Conservation (phyloP, 2,888 invertebrate genomes). For the Drosophila ustulata region DNA sequence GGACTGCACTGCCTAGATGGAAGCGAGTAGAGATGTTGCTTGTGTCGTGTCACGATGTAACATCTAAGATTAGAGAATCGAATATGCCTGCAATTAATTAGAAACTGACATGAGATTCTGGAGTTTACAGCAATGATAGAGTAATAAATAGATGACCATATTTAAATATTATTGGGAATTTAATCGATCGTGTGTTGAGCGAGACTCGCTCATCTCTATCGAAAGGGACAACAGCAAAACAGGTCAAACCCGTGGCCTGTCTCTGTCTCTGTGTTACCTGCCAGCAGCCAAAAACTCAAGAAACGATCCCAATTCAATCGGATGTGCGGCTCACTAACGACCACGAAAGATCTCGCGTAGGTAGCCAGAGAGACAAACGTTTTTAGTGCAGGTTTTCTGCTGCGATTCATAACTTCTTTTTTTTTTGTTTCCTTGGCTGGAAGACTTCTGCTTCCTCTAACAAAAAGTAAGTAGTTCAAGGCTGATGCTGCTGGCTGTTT, state of each 20-base stretch:
- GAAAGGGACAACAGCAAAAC: slow-evolving; percentile 41
- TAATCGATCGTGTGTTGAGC: neutral
- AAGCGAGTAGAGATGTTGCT: slow-evolving; percentile 21
- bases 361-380: slow-evolving; percentile 38
- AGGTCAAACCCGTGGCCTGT: slow-evolving; percentile 40
- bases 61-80: slow-evolving; percentile 5
- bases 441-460: slow-evolving; percentile 10
- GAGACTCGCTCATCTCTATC: slow-evolving; percentile 32
- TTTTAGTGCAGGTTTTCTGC: slow-evolving; percentile 28
- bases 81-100: slow-evolving; percentile 8
- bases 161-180: slow-evolving; percentile 6
- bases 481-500: slow-evolving; percentile 35
- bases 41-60: slow-evolving; percentile 27
- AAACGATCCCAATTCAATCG: slow-evolving; percentile 45
- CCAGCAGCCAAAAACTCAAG: slow-evolving; percentile 6
- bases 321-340: slow-evolving; percentile 67
- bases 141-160: neutral
- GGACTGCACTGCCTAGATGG: slow-evolving; percentile 3
- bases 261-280: slow-evolving; percentile 17
- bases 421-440: neutral
- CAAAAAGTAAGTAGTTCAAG: slow-evolving; percentile 49
- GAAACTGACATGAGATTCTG: slow-evolving; percentile 1
- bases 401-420: slow-evolving; percentile 30
- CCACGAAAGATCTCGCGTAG: slow-evolving; percentile 37
- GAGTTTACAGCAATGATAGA: neutral